Conservation (phyloP, 2,888 invertebrate genomes). For the Tenthredo distinguenda region DNA sequence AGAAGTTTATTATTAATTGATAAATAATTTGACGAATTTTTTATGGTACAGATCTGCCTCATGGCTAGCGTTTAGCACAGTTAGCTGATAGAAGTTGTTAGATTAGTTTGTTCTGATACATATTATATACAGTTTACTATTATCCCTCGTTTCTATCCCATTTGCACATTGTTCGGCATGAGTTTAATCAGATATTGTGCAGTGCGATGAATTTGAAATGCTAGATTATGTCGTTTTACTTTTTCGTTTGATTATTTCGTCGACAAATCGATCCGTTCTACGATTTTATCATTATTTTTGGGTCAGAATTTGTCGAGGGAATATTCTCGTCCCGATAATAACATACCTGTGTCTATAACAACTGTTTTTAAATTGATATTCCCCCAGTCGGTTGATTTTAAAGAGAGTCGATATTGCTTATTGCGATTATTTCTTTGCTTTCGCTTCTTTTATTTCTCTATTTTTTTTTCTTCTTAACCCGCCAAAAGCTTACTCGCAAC, state of each 20-base stretch:
- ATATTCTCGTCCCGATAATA: too few relatives aligned
- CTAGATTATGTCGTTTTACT: background rate
- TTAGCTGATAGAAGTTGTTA: background rate
- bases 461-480: background rate
- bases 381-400: background rate
- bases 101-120: too few relatives aligned
- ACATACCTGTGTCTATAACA: background rate
- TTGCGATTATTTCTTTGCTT: background rate
- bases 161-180: slow-evolving; percentile 2
- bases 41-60: slow-evolving; percentile 1
- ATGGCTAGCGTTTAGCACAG: background rate
- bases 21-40: background rate
- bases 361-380: background rate
- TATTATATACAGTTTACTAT: too few relatives aligned
- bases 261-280: too few relatives aligned
- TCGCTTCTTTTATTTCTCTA: background rate
- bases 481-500: background rate
- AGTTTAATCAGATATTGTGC: background rate
- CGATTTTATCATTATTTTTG: too few relatives aligned
- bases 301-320: too few relatives aligned
- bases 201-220: background rate
- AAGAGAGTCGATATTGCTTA: background rate
- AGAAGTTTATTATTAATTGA: background rate
- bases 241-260: too few relatives aligned
- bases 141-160: background rate